These are phyloP conservation scores for Trachymyrmex cornetzi DNA, from an alignment of 1,140 invertebrate species.

Conservation along the genomic window DNA sequence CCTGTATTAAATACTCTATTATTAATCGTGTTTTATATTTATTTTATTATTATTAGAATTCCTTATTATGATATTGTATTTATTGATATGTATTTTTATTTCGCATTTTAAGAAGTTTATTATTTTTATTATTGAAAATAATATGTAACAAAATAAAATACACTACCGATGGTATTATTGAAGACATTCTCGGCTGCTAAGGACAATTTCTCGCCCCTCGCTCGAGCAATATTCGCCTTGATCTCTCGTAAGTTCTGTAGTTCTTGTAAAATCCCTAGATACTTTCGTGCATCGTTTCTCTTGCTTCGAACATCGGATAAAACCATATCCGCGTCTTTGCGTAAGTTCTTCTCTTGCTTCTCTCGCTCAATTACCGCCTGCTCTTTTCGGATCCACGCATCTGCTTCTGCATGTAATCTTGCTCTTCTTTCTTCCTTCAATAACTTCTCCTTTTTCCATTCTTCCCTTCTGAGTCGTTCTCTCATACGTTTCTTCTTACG, in stretches of 20 bases:
- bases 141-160: conserved; percentile 14
- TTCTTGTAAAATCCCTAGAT: conserved; percentile 88
- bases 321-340: conserved; percentile 90
- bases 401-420: conserved; percentile 85
- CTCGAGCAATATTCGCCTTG: conserved; percentile 88
- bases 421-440: conserved; percentile 80
- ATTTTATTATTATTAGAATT: conserved; percentile 32
- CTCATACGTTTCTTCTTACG: conserved; percentile 88
- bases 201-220: conserved; percentile 88
- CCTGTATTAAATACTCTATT: not conserved
- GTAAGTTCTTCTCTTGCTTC: conserved; percentile 89
- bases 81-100: not conserved
- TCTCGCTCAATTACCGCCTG: conserved; percentile 88
- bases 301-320: conserved; percentile 90
- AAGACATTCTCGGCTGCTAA: conserved; percentile 83
- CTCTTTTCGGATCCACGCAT: conserved; percentile 89
- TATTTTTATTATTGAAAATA: conserved; percentile 1
- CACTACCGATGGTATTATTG: conserved; percentile 82
- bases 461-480: conserved; percentile 85
- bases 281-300: conserved; percentile 90
- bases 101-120: not conserved
- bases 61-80: conserved; percentile 34
- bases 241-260: conserved; percentile 89
- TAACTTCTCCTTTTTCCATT: conserved; percentile 84
- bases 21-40: not conserved